Base-by-base conservation (phyloP, 2,797 vertebrate species). In the Huso huso region DNA sequence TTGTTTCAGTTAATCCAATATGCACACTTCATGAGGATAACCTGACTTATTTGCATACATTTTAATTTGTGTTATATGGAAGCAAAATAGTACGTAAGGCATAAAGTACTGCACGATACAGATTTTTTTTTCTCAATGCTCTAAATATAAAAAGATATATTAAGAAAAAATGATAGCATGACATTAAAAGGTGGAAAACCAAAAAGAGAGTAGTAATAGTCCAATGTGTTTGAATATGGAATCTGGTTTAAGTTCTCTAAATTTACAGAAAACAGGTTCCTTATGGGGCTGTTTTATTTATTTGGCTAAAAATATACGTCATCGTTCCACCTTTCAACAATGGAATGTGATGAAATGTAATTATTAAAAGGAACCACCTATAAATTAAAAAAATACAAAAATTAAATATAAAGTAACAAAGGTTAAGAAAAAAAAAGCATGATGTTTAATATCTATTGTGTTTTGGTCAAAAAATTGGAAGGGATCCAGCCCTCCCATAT, bases 381-480 rank as follows among this genome's bases (percentile, higher is more conserved):
- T 87, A 87, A 89, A 89, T 87, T 79, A 87, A 74, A 75, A 79
- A 75, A 76, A 71, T 77, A 37, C 52, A 9, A 55, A 72, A 79
- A 73, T 76, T 78, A 83, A 82, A 81, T 82, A 84, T 66, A 76
- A 74, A 49, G 74, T 65, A 51, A 66, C 58, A 71, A 63, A 37
- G 15, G 23, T 37, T 37, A 37, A 37, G 64, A 61, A 58, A 59
- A 58, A 58, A 6, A 58, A 51, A 49, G 23, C 37, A 12, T 8
- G 3, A n/a, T 49, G 62, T 68, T 64, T 18, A 55, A 74, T 12
- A 10, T 73, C 83, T 96, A 99, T 0, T 89, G 93, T 86, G 97
- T 98, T 88, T 96, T 98, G 73, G 88, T 83, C 76, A 99, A 91
- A 85, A 97, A 99, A 80, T 98, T 99, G 66, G 96, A 99, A 84